A percentile compares a stretch with the other conserved stretches of the same genome.
phyloP scores from a whole-genome alignment of 1,140 invertebrate genomes.

The Panulirus ornatus region DNA sequence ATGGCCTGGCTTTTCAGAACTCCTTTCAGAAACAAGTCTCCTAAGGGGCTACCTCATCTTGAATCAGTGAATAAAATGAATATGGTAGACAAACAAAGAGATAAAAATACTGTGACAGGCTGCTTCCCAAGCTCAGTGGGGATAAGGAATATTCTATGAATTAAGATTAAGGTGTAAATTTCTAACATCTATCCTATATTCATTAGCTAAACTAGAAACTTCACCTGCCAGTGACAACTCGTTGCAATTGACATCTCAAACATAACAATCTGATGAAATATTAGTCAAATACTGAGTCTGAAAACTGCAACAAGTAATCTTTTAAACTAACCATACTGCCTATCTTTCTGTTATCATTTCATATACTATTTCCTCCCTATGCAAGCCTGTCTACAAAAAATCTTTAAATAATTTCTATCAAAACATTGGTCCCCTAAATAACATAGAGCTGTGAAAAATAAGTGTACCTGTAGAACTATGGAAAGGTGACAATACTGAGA shows the following conservation, averaged over 20 bases:
- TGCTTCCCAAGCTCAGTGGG: too few relatives aligned
- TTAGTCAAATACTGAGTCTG: neutral
- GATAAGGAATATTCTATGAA: too few relatives aligned
- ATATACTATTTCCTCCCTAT: neutral
- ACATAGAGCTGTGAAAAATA: neutral
- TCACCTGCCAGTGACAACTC: neutral
- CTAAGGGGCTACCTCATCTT: too few relatives aligned
- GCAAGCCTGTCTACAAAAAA: too few relatives aligned
- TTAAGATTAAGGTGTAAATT: too few relatives aligned
- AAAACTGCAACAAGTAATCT: neutral
- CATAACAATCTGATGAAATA: too few relatives aligned
- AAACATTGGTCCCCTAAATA: neutral
- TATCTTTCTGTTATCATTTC: neutral
- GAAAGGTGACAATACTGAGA: neutral
- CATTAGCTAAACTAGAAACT: constrained; percentile 6
- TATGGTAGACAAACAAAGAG: too few relatives aligned
- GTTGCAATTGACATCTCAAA: neutral
- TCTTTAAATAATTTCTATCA: neutral
- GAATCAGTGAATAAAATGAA: too few relatives aligned
- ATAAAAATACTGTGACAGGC: too few relatives aligned
- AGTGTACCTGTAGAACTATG: neutral
- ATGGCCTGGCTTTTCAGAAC: too few relatives aligned
- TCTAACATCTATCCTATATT: too few relatives aligned
- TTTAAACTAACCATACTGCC: neutral
- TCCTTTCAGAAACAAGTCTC: too few relatives aligned